These are phyloP conservation scores for Alcedo quadribrachys DNA, from an alignment of 2,797 vertebrate genomes.

Conservation along the genomic window DNA sequence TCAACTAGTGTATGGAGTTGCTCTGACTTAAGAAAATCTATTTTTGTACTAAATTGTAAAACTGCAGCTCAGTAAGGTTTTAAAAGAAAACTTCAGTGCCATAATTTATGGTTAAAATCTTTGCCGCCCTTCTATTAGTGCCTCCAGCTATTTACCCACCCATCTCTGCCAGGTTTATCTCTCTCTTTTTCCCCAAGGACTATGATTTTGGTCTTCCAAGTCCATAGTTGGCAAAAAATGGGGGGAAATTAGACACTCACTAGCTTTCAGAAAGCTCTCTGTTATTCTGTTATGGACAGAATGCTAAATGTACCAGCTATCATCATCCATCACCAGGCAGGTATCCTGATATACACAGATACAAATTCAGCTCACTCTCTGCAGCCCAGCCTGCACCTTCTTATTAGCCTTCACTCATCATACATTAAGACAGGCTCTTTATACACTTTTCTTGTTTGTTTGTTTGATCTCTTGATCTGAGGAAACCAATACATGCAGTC, in stretches of 20 bases:
- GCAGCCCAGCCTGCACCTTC: background rate
- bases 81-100: background rate
- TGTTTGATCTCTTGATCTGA: background rate
- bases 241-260: background rate
- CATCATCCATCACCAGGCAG: background rate
- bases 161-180: background rate
- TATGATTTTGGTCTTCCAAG: background rate
- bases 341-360: background rate
- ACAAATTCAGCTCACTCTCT: background rate
- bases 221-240: background rate
- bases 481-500: background rate
- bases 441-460: background rate
- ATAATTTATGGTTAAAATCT: background rate
- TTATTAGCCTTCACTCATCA: background rate
- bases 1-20: background rate
- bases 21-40: slow-evolving; percentile 33
- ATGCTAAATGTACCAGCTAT: background rate
- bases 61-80: background rate
- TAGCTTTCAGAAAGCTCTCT: background rate
- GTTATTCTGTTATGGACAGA: background rate
- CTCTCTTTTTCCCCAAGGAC: background rate
- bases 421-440: background rate
- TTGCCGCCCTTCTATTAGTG: background rate
- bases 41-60: background rate
- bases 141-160: background rate